These are phyloP conservation scores for Junco hyemalis DNA, from an alignment of 2,113 vertebrate species.

Conservation along the genomic window DNA sequence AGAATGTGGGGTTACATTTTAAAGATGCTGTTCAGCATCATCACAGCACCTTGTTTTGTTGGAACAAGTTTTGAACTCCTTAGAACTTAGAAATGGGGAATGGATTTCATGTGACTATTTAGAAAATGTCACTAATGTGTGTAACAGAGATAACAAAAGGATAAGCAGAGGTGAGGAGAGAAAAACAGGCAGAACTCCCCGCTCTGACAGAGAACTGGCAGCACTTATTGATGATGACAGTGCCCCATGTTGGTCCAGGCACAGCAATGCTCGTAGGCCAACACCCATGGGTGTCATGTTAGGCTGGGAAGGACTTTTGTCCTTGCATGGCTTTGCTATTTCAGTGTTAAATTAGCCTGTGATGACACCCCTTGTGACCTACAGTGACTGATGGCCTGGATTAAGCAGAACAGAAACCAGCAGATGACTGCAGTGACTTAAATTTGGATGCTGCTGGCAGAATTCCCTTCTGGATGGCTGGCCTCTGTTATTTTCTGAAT, in stretches of 20 bases:
- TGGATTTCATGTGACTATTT: neutral
- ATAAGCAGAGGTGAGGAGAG: neutral
- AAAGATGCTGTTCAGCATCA: neutral
- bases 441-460: neutral
- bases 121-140: neutral
- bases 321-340: neutral
- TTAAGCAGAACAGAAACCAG: constrained; percentile 40
- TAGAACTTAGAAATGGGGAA: neutral
- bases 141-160: neutral
- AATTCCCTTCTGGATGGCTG: neutral
- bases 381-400: constrained; percentile 7
- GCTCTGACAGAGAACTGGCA: neutral
- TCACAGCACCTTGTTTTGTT: neutral
- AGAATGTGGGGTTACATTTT: neutral
- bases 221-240: neutral
- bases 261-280: neutral
- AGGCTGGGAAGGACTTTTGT: neutral
- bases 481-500: neutral
- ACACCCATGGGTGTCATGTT: neutral
- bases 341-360: neutral
- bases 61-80: neutral
- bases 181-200: neutral
- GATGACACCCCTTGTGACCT: constrained; percentile 22
- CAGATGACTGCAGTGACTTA: constrained; percentile 7
- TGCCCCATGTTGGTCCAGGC: neutral